Evolutionary conservation across 1,140 invertebrate species (phyloP).

Genomic region (Phymastichus coffea): DNA sequence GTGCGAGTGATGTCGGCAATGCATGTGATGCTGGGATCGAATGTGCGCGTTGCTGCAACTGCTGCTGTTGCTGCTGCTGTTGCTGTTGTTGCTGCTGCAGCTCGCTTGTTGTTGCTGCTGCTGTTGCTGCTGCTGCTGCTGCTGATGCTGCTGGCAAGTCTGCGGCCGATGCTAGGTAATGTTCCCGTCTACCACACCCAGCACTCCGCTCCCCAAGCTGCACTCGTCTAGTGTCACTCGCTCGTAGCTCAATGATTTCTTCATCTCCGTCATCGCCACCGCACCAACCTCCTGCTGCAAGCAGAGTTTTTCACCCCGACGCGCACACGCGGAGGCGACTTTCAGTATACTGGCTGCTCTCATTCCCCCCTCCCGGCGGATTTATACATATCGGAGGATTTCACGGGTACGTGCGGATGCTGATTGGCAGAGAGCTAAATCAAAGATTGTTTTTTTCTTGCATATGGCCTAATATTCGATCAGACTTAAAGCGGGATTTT

Average conservation of each 20-base stretch:
- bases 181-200: conserved; percentile 53
- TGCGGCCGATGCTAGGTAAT: conserved; percentile 55
- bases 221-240: conserved; percentile 46
- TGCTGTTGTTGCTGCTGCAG: conserved; percentile 56
- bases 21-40: conserved; percentile 41
- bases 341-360: too few species aligned
- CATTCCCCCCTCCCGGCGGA: too few species aligned
- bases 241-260: conserved; percentile 63
- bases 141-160: conserved; percentile 45
- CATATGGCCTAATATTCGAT: too few species aligned
- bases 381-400: too few species aligned
- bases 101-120: too few species aligned
- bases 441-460: too few species aligned
- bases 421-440: too few species aligned
- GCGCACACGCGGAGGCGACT: conserved; percentile 13
- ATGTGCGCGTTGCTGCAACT: conserved; percentile 44
- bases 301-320: not conserved
- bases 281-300: conserved; percentile 60
- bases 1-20: conserved; percentile 55
- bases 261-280: conserved; percentile 63
- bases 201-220: conserved; percentile 31
- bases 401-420: too few species aligned
- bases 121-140: conserved; percentile 36
- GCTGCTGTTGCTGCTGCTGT: conserved; percentile 44
- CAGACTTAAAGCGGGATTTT: too few species aligned